Evolutionary conservation across 2,797 vertebrate genomes (phyloP).

Genomic region (Mus minutoides): DNA sequence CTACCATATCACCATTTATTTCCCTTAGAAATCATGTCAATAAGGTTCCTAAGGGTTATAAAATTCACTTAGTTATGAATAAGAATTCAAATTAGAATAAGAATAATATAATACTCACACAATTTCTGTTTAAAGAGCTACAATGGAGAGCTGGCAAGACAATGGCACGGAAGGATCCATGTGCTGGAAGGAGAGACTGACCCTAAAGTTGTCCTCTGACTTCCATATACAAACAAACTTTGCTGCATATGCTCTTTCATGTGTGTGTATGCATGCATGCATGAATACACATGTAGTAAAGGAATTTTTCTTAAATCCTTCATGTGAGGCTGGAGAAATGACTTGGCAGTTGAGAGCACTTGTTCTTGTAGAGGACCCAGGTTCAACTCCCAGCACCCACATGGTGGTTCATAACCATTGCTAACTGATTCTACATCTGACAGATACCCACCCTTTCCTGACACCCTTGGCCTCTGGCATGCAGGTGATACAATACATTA

Average conservation of each 20-base stretch:
- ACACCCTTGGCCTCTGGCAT: neutral
- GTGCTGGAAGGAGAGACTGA: neutral
- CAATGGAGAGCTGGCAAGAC: neutral
- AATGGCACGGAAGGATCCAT: neutral
- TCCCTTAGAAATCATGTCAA: neutral
- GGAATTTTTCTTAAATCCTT: neutral
- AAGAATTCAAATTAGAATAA: constrained; percentile 14
- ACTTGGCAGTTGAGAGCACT: too few relatives aligned
- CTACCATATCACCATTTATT: neutral
- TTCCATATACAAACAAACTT: neutral
- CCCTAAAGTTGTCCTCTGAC: neutral
- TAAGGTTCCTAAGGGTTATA: constrained; percentile 31
- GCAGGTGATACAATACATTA: neutral
- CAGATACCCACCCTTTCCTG: neutral
- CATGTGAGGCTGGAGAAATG: neutral
- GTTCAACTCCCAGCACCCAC: too few relatives aligned
- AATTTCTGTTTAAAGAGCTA: neutral
- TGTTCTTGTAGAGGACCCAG: too few relatives aligned
- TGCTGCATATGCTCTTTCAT: neutral
- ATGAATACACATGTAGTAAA: neutral
- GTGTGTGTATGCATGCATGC: neutral
- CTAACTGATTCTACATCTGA: neutral
- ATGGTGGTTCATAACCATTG: neutral
- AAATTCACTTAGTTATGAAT: constrained; percentile 8
- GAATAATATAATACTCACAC: neutral